Conservation (phyloP, 2,797 vertebrate species). For the Molossus molossus region DNA sequence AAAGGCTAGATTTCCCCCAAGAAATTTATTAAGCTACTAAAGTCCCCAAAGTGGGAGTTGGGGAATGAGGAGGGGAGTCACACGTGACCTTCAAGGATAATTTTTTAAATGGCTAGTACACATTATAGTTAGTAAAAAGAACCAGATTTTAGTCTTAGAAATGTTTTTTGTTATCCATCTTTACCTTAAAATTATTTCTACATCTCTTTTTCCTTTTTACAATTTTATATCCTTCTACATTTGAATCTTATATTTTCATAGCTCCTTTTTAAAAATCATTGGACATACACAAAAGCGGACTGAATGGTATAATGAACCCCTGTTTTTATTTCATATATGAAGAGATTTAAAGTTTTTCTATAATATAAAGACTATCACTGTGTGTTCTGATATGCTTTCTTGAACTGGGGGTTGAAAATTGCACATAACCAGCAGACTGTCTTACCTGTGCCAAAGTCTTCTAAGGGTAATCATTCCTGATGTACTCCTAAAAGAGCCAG, state of each 20-base stretch:
- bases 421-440: neutral
- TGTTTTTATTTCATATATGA: slow-evolving; percentile 44
- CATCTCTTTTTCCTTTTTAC: neutral
- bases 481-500: neutral
- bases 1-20: slow-evolving; percentile 37
- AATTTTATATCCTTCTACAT: slow-evolving; percentile 2
- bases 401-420: neutral
- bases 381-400: slow-evolving; percentile 14
- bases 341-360: slow-evolving; percentile 5
- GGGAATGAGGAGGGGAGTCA: neutral
- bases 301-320: neutral
- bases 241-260: neutral
- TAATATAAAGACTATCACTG: neutral
- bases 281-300: neutral
- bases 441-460: neutral
- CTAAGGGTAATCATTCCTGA: neutral
- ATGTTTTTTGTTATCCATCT: slow-evolving; percentile 1
- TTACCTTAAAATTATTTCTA: slow-evolving; percentile 49
- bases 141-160: slow-evolving; percentile 39
- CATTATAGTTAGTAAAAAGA: neutral
- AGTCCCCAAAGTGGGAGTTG: neutral
- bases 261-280: slow-evolving; percentile 7
- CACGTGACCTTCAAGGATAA: neutral
- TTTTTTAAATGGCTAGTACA: neutral
- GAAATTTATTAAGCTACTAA: neutral